Conservation (phyloP, 1,140 invertebrate species). For the Tenebrio molitor region DNA sequence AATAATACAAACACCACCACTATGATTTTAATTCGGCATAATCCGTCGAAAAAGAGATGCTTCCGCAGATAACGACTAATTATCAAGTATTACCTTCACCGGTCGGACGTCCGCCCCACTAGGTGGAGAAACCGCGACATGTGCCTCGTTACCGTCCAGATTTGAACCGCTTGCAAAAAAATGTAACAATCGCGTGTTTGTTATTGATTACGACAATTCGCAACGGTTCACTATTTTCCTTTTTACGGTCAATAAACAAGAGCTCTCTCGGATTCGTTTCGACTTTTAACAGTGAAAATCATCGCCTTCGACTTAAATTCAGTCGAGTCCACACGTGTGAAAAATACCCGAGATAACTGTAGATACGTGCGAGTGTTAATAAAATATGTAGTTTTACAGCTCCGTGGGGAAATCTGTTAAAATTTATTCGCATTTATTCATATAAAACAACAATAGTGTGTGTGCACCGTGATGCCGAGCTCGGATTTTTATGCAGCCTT, state of each 20-base stretch:
- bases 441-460: slow-evolving; percentile 31
- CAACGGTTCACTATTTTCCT: slow-evolving; percentile 17
- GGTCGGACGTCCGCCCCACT: slow-evolving; percentile 18
- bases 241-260: slow-evolving; percentile 36
- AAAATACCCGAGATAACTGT: slow-evolving; percentile 4
- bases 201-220: slow-evolving; percentile 16
- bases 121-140: too few relatives aligned
- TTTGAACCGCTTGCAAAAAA: too few relatives aligned
- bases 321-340: neutral
- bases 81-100: neutral
- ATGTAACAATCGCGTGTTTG: slow-evolving; percentile 1
- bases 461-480: neutral
- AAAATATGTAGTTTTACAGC: slow-evolving; percentile 35
- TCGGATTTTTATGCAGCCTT: slow-evolving; percentile 28
- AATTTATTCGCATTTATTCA: slow-evolving; percentile 42
- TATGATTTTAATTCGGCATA: neutral
- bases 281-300: neutral
- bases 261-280: neutral
- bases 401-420: slow-evolving; percentile 23
- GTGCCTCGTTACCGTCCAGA: too few relatives aligned
- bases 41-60: neutral
- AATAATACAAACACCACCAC: neutral
- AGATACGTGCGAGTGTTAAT: slow-evolving; percentile 15
- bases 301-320: neutral
- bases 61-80: neutral